Evolutionary conservation across 2,797 vertebrate genomes (phyloP), one percentile per base, ranked within the genome.

Genomic region (Chaetodon trifasciatus): DNA sequence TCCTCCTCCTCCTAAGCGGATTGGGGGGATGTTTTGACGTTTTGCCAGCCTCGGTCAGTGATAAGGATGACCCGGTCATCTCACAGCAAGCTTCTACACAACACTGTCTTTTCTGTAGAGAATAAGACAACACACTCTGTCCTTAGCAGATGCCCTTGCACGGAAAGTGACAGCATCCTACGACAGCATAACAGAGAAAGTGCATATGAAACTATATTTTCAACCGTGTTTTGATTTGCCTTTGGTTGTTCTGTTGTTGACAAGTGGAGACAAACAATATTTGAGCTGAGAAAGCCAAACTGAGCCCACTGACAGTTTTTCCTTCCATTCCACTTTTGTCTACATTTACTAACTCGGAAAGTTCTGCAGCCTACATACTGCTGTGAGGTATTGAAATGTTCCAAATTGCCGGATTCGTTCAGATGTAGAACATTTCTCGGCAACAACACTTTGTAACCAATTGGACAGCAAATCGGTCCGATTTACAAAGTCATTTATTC

Each of bases 11-110:
- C 70, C 84, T 91, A 91, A 93, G 91, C 80, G 77, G 92, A 93
- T 92, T 88, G 83, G 56, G 82, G 70, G 70, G 56, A 61, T 78
- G 79, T 91, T 88, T 89, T 89, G 90, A 91, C 87, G 47, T 82
- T 85, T 76, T 71, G 72, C 86, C 87, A 84, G 80, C 67, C 46
- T 70, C 15, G 82, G 90, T 89, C 83, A 87, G 84, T 69, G 92
- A 93, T 93, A 93, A 92, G 89, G 61, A 79, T 86, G 91, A 92
- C 91, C 92, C 69, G 83, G 90, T 92, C 90, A 84, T 70, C 76
- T 87, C 89, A 53, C 86, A 89, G 89, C 80, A 67, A 80, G 88
- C 83, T 63, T 49, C 85, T 5, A 75, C 76, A 81, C 84, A 84
- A 65, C 81, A 60, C 79, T 61, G 70, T 56, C 79, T 81, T 88